Percentiles rank a stretch among this genome's conserved stretches.
Conservation (phyloP, 2,113 vertebrate species). For the Romanogobio albipinnatus region DNA sequence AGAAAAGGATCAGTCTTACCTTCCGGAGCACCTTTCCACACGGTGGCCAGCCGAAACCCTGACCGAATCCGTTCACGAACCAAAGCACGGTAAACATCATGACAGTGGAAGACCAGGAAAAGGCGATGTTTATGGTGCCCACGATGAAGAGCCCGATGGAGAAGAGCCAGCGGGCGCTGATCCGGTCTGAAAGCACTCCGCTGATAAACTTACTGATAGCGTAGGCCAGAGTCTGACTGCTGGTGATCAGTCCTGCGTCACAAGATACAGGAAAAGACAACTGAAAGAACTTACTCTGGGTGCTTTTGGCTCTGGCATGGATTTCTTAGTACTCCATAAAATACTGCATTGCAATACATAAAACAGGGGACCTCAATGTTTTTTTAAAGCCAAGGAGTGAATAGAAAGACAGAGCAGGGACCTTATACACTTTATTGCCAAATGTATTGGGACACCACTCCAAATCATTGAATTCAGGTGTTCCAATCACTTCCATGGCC, state of each 20-base stretch:
- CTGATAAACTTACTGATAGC: conserved; percentile 98
- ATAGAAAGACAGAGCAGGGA: too few relatives aligned
- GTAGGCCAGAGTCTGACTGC: conserved; percentile 96
- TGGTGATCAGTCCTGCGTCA: conserved; percentile 87
- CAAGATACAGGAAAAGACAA: neutral
- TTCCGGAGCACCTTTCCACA: conserved; percentile 94
- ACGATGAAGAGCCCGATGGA: conserved; percentile 90
- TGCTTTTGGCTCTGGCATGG: neutral
- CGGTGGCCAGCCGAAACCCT: conserved; percentile 96
- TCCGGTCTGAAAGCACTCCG: conserved; percentile 89
- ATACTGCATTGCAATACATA: neutral
- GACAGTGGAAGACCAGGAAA: conserved; percentile 89
- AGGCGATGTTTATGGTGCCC: conserved; percentile 86
- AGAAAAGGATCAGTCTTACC: conserved; percentile 69
- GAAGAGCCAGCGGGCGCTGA: conserved; percentile 97
- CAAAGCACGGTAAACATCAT: conserved; percentile 86
- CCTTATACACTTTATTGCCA: too few relatives aligned
- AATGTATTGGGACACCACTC: too few relatives aligned
- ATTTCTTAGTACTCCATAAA: too few relatives aligned
- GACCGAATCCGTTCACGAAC: conserved; percentile 96
- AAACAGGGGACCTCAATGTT: too few relatives aligned
- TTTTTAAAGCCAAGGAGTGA: too few relatives aligned
- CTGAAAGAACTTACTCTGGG: neutral
- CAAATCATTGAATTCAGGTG: too few relatives aligned
- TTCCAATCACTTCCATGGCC: too few relatives aligned